These are phyloP conservation scores for Eupithecia centaureata DNA, from an alignment of 2,888 invertebrate genomes.

Conservation along the genomic window DNA sequence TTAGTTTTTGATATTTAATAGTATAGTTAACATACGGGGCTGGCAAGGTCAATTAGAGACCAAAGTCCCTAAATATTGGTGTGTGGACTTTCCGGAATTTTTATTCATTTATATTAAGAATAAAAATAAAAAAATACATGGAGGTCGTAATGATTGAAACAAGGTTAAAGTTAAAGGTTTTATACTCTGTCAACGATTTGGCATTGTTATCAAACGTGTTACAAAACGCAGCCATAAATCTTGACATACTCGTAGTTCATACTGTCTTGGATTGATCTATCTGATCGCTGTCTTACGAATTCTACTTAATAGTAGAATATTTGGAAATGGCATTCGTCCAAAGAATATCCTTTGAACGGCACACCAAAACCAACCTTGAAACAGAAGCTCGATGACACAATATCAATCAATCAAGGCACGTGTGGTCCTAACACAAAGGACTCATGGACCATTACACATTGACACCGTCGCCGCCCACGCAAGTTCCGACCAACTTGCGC, in stretches of 20 bases:
- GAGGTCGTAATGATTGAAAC: background rate
- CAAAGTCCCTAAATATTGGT: too few relatives aligned
- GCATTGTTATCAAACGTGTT: background rate
- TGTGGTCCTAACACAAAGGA: constrained; percentile 53
- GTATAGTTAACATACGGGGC: too few relatives aligned
- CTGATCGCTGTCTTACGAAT: background rate
- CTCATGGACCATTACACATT: constrained; percentile 55
- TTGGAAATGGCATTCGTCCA: background rate
- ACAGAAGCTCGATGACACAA: constrained; percentile 7
- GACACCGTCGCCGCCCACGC: constrained; percentile 41
- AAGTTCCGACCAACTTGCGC: constrained; percentile 50
- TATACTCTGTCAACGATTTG: background rate
- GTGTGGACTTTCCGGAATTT: too few relatives aligned
- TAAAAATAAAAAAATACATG: too few relatives aligned
- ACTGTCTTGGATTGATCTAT: background rate
- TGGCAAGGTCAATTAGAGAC: too few relatives aligned
- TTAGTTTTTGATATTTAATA: too few relatives aligned
- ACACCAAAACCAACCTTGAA: background rate
- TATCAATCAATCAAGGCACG: constrained; percentile 41
- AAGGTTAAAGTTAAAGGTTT: too few relatives aligned
- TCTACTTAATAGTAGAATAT: background rate
- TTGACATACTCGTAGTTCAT: background rate
- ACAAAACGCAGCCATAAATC: background rate
- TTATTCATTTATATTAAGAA: too few relatives aligned
- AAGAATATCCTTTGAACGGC: background rate